A percentile compares a stretch with the other conserved stretches of the same genome.
Evolutionary conservation across 2,888 invertebrate species (phyloP).

Genomic region (Lagria hirta): DNA sequence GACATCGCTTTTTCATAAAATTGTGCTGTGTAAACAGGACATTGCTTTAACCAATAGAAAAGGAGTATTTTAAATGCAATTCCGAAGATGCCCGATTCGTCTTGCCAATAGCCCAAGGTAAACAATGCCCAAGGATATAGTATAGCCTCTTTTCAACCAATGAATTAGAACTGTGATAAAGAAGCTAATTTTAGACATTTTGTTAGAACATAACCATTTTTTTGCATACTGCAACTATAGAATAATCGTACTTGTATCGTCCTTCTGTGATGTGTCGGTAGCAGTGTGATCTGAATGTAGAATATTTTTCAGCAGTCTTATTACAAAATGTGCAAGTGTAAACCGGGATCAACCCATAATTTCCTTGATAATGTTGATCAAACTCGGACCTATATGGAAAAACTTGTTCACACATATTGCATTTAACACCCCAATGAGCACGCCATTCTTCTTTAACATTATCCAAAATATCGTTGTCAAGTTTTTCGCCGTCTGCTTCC

Average conservation of each 20-base stretch:
- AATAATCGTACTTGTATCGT: conserved; percentile 60
- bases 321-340: conserved; percentile 62
- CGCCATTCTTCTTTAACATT: conserved; percentile 55
- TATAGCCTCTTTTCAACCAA: too few relatives aligned
- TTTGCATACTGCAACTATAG: too few relatives aligned
- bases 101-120: too few relatives aligned
- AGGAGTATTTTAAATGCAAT: too few relatives aligned
- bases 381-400: conserved; percentile 58
- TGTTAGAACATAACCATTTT: conserved; percentile 10
- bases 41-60: too few relatives aligned
- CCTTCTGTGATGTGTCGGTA: conserved; percentile 61
- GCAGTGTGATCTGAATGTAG: conserved; percentile 59
- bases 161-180: too few relatives aligned
- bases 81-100: too few relatives aligned
- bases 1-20: too few relatives aligned
- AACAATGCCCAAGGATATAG: too few relatives aligned
- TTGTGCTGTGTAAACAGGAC: too few relatives aligned
- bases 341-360: conserved; percentile 54
- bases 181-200: too few relatives aligned
- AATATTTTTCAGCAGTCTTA: conserved; percentile 59
- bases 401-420: conserved; percentile 58
- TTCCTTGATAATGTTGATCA: conserved; percentile 56
- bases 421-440: conserved; percentile 58
- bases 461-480: conserved; percentile 52
- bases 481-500: conserved; percentile 45